These are phyloP conservation scores for Dipodomys ordii DNA, from an alignment of 2,113 vertebrate genomes.

Conservation along the genomic window DNA sequence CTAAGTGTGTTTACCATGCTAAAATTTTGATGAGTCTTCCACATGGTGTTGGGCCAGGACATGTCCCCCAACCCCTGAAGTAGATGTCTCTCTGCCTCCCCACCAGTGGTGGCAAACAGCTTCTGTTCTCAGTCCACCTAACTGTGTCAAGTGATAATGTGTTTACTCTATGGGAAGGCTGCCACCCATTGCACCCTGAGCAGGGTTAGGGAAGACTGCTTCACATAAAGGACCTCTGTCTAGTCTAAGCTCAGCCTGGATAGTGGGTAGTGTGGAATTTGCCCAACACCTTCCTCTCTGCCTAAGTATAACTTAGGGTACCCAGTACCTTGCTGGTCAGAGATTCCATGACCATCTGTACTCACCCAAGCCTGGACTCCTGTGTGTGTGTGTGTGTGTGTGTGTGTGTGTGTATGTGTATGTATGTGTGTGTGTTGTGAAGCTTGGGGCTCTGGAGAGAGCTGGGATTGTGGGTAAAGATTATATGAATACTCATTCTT, in stretches of 20 bases:
- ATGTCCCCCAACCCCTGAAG: neutral
- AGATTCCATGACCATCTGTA: constrained; percentile 67
- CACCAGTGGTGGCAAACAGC: neutral
- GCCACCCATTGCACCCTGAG: neutral
- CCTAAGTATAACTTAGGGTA: neutral
- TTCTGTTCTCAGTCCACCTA: neutral
- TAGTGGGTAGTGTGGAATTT: neutral
- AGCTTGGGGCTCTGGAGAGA: constrained; percentile 40
- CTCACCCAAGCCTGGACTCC: constrained; percentile 32
- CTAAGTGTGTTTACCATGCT: too few species aligned
- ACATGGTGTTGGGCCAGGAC: neutral
- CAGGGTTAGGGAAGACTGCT: neutral
- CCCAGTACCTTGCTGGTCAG: constrained; percentile 74
- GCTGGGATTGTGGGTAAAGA: neutral
- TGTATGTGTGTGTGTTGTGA: neutral
- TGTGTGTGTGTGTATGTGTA: too few species aligned
- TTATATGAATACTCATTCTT: constrained; percentile 49
- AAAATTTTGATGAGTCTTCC: too few species aligned
- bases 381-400: too few species aligned
- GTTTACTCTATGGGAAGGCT: neutral
- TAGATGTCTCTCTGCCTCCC: neutral
- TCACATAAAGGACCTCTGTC: neutral
- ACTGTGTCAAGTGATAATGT: neutral
- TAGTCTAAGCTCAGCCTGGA: neutral
- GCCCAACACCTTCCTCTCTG: neutral